Percentiles rank a stretch among this genome's conserved stretches.
Conservation (phyloP, 2,797 vertebrate species). For the Dipus sagitta region DNA sequence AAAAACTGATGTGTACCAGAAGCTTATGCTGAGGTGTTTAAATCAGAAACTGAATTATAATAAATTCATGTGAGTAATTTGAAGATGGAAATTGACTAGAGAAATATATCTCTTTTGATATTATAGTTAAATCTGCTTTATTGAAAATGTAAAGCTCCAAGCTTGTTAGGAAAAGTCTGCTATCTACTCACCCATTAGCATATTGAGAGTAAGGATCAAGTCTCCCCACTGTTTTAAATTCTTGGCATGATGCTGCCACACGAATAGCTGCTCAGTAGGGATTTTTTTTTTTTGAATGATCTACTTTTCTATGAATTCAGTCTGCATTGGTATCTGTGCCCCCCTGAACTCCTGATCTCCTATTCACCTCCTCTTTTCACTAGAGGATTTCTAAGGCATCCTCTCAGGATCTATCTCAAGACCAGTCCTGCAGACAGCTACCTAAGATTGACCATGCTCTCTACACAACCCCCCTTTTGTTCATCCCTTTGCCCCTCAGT, state of each 20-base stretch:
- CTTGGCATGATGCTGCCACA: not conserved
- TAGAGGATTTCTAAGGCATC: not conserved
- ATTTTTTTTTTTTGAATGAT: not conserved
- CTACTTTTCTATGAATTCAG: not conserved
- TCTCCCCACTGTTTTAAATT: not conserved
- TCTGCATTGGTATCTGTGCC: not conserved
- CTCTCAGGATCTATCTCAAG: not conserved
- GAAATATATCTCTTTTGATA: not conserved
- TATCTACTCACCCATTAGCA: not conserved
- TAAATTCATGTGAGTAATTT: not conserved
- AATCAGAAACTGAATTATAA: slow-evolving; percentile 16
- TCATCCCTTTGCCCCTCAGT: not conserved
- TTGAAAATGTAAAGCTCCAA: slow-evolving; percentile 2
- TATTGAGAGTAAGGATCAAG: not conserved
- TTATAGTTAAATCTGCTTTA: not conserved
- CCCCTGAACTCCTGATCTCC: not conserved
- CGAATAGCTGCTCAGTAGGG: not conserved
- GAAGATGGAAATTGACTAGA: not conserved
- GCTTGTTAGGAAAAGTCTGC: slow-evolving; percentile 3
- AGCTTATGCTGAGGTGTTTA: not conserved
- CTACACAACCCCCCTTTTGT: not conserved
- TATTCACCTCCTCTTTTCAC: not conserved
- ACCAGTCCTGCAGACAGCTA: not conserved
- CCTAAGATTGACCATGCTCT: not conserved
- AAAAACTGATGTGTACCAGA: not conserved